Conservation (phyloP, 2,113 vertebrate species). For the Plecturocebus donacophilus region DNA sequence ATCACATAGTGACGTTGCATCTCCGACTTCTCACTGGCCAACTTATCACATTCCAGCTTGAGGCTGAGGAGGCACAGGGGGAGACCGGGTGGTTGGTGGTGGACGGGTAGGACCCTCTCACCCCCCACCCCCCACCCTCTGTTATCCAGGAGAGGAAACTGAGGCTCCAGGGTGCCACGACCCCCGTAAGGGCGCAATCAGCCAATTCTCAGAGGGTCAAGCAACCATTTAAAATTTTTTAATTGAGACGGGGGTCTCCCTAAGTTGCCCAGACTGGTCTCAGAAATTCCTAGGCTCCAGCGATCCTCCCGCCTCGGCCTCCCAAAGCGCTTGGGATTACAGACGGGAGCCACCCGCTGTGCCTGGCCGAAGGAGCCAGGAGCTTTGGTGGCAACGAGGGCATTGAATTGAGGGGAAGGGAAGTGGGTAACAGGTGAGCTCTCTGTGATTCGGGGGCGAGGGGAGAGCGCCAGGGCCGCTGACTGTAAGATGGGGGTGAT, state of each 20-base stretch:
- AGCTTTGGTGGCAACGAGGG: not conserved
- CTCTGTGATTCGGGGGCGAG: accelerated
- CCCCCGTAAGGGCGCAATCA: not conserved
- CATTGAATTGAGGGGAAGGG: not conserved
- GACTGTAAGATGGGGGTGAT: not conserved
- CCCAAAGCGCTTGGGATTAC: not conserved
- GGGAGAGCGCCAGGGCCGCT: not conserved
- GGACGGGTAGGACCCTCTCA: not conserved
- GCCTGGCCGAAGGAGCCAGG: not conserved
- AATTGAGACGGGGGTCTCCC: not conserved
- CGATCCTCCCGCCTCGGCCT: not conserved
- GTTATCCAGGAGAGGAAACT: not conserved
- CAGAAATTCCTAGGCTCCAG: not conserved
- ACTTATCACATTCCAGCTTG: conserved; percentile 98
- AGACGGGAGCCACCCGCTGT: not conserved
- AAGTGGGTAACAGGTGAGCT: not conserved
- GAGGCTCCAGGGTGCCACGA: not conserved
- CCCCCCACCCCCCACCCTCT: not conserved
- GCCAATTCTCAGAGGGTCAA: not conserved
- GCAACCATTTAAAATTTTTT: no score
- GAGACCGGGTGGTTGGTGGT: not conserved
- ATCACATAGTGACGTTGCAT: conserved; percentile 99
- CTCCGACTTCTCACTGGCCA: conserved; percentile 98
- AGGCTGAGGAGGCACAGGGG: conserved; percentile 86
- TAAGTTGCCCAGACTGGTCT: not conserved